A percentile compares a stretch with the other conserved stretches of the same genome.
Conservation (phyloP, 2,888 invertebrate species). For the Macroteleia sp. region DNA sequence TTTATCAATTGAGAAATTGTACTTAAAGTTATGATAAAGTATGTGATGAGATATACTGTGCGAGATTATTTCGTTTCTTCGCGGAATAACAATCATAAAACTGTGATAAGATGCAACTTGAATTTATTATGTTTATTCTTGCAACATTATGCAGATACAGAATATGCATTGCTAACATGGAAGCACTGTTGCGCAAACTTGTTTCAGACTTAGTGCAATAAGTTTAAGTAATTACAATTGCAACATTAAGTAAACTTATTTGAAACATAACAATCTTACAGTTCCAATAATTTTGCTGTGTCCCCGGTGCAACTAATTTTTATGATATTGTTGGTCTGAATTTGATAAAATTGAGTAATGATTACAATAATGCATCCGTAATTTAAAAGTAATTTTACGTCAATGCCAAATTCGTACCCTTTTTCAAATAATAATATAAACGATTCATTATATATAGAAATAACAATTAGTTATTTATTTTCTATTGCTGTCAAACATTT, state of each 20-base stretch:
- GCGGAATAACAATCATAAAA: constrained; percentile 13
- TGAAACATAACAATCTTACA: constrained; percentile 14
- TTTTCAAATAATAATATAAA: no score
- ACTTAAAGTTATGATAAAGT: neutral
- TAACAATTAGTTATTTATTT: no score
- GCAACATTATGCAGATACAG: constrained; percentile 45
- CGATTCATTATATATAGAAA: no score
- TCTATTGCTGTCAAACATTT: no score
- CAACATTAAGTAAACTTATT: constrained; percentile 44
- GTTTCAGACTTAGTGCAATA: constrained; percentile 47
- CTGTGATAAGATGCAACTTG: constrained; percentile 22
- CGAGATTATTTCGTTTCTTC: constrained; percentile 3
- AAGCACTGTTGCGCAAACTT: constrained; percentile 40
- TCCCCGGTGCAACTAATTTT: constrained; percentile 8
- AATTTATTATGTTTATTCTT: constrained; percentile 53
- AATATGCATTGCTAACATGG: constrained; percentile 21
- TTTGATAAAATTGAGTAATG: no score
- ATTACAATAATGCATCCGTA: no score
- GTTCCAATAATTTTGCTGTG: constrained; percentile 20
- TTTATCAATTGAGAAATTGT: no score
- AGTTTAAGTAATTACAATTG: constrained; percentile 47
- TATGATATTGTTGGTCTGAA: no score
- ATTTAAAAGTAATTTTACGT: no score
- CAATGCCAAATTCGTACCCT: no score
- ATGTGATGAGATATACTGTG: neutral